phyloP scores from a whole-genome alignment of 92 coral and sea anemone genomes.

The Epizoanthus rinbou region DNA sequence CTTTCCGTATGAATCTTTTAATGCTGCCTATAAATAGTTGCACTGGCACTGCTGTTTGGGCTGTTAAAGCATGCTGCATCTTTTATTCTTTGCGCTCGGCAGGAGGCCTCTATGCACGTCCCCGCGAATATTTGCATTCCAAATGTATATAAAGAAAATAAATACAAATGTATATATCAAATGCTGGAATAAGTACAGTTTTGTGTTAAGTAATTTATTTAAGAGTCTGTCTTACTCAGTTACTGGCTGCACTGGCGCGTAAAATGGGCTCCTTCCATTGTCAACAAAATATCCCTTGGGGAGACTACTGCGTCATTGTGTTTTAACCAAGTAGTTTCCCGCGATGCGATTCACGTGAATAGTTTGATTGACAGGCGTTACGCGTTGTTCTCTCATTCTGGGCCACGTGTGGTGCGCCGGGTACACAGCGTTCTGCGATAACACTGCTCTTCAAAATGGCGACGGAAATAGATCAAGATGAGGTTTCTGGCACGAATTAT shows the following conservation, averaged over 20 bases:
- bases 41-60: not conserved
- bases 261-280: not conserved
- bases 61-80: not conserved
- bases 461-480: conserved; percentile 33
- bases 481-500: conserved; percentile 34
- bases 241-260: not conserved
- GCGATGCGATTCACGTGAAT: conserved; percentile 48
- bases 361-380: conserved; percentile 41
- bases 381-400: conserved; percentile 28
- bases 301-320: conserved; percentile 3
- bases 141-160: not conserved
- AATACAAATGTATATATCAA: no score
- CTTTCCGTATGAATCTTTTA: no score
- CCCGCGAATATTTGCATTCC: not conserved
- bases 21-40: no score
- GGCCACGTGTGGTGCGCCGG: conserved; percentile 50
- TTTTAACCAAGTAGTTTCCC: conserved; percentile 38
- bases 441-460: conserved; percentile 38
- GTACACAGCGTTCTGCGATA: conserved; percentile 20
- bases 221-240: not conserved
- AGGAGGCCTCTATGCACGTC: no score
- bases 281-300: conserved; percentile 18
- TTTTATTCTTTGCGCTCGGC: no score
- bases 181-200: no score
- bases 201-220: not conserved